phyloP scores from a whole-genome alignment of 2,888 invertebrate species.

The Hetaerina titia region DNA sequence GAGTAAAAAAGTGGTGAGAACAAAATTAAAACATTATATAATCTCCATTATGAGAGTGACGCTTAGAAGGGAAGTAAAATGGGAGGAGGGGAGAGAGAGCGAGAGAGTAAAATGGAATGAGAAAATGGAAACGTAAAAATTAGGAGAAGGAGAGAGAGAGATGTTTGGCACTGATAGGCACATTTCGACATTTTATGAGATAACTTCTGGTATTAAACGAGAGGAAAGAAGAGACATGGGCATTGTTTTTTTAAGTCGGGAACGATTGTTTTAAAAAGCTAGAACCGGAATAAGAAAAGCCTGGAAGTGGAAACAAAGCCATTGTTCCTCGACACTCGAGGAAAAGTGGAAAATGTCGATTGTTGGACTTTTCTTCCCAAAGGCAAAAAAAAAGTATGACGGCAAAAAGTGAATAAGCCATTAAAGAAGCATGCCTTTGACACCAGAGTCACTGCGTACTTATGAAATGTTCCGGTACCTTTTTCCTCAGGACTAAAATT shows the following conservation, averaged over 20 bases:
- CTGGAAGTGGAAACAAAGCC: neutral
- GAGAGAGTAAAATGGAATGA: neutral
- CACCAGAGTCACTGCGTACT: neutral
- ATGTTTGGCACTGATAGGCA: constrained; percentile 5
- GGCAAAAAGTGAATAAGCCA: neutral
- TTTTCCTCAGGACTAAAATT: neutral
- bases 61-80: neutral
- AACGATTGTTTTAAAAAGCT: neutral
- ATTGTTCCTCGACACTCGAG: constrained; percentile 3
- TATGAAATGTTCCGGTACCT: neutral
- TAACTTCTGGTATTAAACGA: constrained; percentile 26
- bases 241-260: constrained; percentile 25
- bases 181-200: constrained; percentile 35
- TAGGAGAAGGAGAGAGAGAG: neutral
- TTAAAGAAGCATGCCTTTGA: neutral
- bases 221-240: neutral
- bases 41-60: neutral
- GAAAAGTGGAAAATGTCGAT: constrained; percentile 27
- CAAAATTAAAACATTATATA: neutral
- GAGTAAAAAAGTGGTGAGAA: neutral
- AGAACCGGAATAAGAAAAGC: neutral
- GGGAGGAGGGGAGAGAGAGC: neutral
- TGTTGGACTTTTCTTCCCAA: constrained; percentile 20
- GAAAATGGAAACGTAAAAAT: neutral
- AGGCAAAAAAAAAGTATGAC: neutral